These are phyloP conservation scores for Grapholita molesta DNA, from an alignment of 1,140 invertebrate genomes.

Conservation along the genomic window DNA sequence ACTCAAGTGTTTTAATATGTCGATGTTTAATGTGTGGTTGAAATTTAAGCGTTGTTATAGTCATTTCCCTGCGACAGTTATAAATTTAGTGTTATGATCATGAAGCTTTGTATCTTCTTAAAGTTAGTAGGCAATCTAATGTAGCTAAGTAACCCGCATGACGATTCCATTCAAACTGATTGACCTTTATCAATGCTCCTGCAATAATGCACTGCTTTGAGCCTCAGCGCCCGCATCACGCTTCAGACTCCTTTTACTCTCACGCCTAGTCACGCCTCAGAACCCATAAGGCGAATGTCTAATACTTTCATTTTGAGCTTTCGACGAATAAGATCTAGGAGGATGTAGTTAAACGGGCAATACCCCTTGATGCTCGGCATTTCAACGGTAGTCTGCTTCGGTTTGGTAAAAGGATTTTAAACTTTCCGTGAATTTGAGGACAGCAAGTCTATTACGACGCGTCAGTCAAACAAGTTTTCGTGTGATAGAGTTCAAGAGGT, in stretches of 20 bases:
- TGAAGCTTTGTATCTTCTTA: neutral
- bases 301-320: neutral
- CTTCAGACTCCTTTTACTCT: slow-evolving; percentile 19
- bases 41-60: too few relatives aligned
- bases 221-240: slow-evolving; percentile 33
- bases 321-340: neutral
- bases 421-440: slow-evolving; percentile 48
- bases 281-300: slow-evolving; percentile 31
- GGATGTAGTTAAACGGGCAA: slow-evolving; percentile 69
- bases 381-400: slow-evolving; percentile 67
- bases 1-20: too few relatives aligned
- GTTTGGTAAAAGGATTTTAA: slow-evolving; percentile 66
- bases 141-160: slow-evolving; percentile 7
- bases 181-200: slow-evolving; percentile 34
- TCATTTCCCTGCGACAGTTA: too few relatives aligned
- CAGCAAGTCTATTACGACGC: slow-evolving; percentile 35
- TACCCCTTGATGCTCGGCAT: slow-evolving; percentile 72
- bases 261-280: slow-evolving; percentile 26
- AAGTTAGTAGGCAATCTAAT: neutral
- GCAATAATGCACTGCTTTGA: slow-evolving; percentile 50
- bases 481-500: neutral
- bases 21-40: too few relatives aligned
- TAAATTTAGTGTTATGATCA: too few relatives aligned
- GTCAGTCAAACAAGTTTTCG: neutral
- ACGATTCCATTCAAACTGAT: slow-evolving; percentile 17